A percentile compares a stretch with the other conserved stretches of the same genome.
These are phyloP conservation scores for Tragelaphus scriptus DNA, from an alignment of 2,113 vertebrate species.

Conservation along the genomic window DNA sequence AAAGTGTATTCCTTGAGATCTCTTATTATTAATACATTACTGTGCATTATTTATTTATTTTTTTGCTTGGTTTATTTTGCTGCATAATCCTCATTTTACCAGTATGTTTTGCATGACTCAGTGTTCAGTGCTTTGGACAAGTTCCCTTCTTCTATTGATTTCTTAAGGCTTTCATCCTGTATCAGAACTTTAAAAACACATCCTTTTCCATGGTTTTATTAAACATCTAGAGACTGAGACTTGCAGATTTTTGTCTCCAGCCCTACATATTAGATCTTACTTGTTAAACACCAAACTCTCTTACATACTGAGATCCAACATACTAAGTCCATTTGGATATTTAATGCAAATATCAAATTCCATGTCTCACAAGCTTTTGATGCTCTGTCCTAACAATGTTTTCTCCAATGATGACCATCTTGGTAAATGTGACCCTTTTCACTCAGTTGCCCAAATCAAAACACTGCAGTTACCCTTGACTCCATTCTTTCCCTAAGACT, in stretches of 20 bases:
- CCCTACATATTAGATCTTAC: neutral
- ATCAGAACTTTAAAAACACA: neutral
- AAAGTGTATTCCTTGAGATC: neutral
- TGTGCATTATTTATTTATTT: rapidly evolving
- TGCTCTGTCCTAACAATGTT: neutral
- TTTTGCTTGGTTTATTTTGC: neutral
- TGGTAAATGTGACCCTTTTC: neutral
- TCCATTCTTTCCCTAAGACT: neutral
- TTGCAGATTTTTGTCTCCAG: neutral
- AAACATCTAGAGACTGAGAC: neutral
- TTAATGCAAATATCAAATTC: neutral
- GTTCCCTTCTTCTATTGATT: neutral
- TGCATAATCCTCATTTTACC: neutral
- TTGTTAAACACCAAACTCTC: neutral
- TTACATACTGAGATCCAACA: neutral
- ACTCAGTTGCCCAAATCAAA: neutral
- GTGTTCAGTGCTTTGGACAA: neutral
- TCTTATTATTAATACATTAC: neutral
- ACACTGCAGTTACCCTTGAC: neutral
- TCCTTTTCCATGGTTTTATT: neutral
- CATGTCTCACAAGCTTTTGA: neutral
- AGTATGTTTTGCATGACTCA: neutral
- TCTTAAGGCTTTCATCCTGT: neutral
- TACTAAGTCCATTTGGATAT: neutral
- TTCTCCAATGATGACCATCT: neutral